Percentiles rank a stretch among this genome's conserved stretches.
These are phyloP conservation scores for Mantis religiosa DNA, from an alignment of 2,888 invertebrate species.

Conservation along the genomic window DNA sequence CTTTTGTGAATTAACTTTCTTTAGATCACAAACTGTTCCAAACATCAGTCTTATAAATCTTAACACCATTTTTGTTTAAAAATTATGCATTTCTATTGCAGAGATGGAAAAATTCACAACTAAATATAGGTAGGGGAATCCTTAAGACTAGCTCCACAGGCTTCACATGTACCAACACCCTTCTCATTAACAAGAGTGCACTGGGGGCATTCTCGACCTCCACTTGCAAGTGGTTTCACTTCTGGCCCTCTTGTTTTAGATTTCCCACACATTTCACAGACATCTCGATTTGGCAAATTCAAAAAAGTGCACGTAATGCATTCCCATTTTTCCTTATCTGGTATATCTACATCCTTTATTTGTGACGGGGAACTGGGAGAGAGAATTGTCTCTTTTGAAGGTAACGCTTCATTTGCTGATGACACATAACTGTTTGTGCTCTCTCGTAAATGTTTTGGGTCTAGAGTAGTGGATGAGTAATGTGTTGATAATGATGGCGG, in stretches of 20 bases:
- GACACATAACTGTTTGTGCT: background rate
- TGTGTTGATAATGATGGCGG: background rate
- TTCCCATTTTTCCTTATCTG: slow-evolving; percentile 52
- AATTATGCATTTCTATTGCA: background rate
- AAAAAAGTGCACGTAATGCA: slow-evolving; percentile 69
- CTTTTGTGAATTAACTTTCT: background rate
- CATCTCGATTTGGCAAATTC: slow-evolving; percentile 52
- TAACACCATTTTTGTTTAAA: background rate
- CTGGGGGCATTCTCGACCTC: slow-evolving; percentile 68
- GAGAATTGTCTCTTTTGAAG: background rate
- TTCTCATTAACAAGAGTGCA: slow-evolving; percentile 73
- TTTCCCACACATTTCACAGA: slow-evolving; percentile 75
- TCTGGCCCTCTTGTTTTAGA: slow-evolving; percentile 55
- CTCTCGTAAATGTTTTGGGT: slow-evolving; percentile 20
- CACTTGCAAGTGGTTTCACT: slow-evolving; percentile 62
- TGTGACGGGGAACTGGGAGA: background rate
- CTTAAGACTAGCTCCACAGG: slow-evolving; percentile 62
- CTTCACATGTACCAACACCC: slow-evolving; percentile 60
- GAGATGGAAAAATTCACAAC: slow-evolving; percentile 23
- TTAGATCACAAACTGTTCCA: background rate
- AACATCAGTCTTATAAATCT: background rate
- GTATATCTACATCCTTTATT: background rate
- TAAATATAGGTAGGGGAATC: slow-evolving; percentile 75
- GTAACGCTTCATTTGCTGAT: background rate
- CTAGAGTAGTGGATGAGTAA: slow-evolving; percentile 23